Conservation (phyloP, 92 coral and sea anemone species). For the Porites lobata region DNA sequence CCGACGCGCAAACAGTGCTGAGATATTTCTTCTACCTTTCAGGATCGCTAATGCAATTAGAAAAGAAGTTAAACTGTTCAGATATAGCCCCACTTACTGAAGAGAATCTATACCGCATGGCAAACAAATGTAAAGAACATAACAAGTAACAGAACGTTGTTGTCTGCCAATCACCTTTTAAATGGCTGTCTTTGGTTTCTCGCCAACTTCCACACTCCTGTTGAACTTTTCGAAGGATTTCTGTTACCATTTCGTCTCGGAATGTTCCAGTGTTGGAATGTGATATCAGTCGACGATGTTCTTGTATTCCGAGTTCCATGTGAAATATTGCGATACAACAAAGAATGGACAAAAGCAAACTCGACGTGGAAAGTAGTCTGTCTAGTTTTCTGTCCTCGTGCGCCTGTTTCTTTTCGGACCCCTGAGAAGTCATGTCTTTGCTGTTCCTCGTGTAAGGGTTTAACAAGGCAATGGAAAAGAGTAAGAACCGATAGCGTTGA, state of each 20-base stretch:
- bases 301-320: constrained; percentile 34
- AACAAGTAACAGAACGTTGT: neutral
- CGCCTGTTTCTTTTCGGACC: too few species aligned
- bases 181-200: neutral
- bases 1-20: too few species aligned
- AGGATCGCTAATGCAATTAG: too few species aligned
- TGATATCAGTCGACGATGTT: constrained; percentile 34
- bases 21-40: too few species aligned
- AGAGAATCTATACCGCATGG: too few species aligned
- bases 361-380: neutral
- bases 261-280: neutral
- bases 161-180: neutral
- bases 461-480: too few species aligned
- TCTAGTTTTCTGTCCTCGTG: neutral
- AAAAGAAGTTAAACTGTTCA: too few species aligned
- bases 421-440: too few species aligned
- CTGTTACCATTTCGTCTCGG: neutral
- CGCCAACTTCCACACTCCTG: neutral
- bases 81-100: too few species aligned
- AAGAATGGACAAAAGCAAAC: constrained; percentile 36
- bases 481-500: too few species aligned
- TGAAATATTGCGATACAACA: constrained; percentile 44
- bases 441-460: too few species aligned
- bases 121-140: too few species aligned
- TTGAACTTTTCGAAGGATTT: neutral